Evolutionary conservation across 2,888 invertebrate species (phyloP).

Genomic region (Idaea straminata): DNA sequence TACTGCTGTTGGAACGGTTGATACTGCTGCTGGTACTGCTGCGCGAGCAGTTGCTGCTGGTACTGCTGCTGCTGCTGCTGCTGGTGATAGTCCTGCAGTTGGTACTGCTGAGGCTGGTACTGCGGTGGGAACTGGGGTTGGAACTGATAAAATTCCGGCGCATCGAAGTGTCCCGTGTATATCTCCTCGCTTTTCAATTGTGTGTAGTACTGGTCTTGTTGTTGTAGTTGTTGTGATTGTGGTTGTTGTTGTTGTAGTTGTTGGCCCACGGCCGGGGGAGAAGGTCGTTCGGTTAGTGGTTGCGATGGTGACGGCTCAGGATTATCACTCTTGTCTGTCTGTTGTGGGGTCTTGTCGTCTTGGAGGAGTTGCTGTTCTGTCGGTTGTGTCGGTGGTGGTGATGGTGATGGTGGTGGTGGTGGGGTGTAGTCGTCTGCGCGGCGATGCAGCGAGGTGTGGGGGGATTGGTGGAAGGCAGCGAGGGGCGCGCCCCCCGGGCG

Average conservation of each 20-base stretch:
- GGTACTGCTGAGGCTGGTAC: conserved; percentile 5
- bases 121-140: conserved; percentile 14
- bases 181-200: conserved; percentile 27
- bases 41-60: conserved; percentile 24
- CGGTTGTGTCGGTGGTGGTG: conserved; percentile 18
- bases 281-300: neutral
- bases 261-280: too few species aligned
- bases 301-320: neutral
- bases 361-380: conserved; percentile 31
- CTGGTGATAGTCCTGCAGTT: conserved; percentile 6
- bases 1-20: conserved; percentile 40
- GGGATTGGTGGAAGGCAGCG: conserved; percentile 37
- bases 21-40: conserved; percentile 38
- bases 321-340: neutral
- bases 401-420: conserved; percentile 23
- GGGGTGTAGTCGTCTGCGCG: conserved; percentile 55
- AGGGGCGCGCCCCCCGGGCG: conserved; percentile 51
- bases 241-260: neutral
- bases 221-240: neutral
- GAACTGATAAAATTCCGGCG: conserved; percentile 28
- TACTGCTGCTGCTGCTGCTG: conserved; percentile 17
- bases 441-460: conserved; percentile 54
- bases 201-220: conserved; percentile 27
- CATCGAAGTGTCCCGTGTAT: conserved; percentile 28
- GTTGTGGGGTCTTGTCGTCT: neutral